These are phyloP conservation scores for Melanotaenia trifasciata DNA, from an alignment of 2,797 vertebrate species.

Conservation along the genomic window DNA sequence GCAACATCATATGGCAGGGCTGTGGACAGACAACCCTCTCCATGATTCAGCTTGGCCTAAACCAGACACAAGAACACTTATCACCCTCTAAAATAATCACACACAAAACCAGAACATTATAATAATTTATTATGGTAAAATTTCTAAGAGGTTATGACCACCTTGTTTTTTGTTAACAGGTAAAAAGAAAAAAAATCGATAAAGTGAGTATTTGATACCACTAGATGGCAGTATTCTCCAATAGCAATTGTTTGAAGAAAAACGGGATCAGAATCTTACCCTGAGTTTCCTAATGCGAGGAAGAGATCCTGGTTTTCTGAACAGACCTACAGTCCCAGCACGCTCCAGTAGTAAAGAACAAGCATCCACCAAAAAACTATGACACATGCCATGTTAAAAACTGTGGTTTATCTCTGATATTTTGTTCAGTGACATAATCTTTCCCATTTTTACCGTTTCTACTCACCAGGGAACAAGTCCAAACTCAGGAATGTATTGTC, in stretches of 20 bases:
- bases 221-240: background rate
- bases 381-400: background rate
- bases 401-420: accelerated
- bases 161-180: no score
- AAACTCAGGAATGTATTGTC: slow-evolving; percentile 84
- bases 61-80: slow-evolving; percentile 1
- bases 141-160: background rate
- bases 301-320: slow-evolving; percentile 41
- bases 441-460: background rate
- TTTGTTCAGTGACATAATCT: background rate
- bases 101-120: background rate
- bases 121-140: background rate
- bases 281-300: slow-evolving; percentile 31
- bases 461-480: slow-evolving; percentile 89
- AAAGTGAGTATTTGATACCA: background rate
- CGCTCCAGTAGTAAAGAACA: slow-evolving; percentile 33
- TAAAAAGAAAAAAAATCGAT: no score
- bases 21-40: slow-evolving; percentile 84
- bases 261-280: slow-evolving; percentile 3
- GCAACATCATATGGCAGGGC: slow-evolving; percentile 88
- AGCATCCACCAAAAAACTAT: slow-evolving; percentile 35
- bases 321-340: slow-evolving; percentile 30
- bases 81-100: background rate
- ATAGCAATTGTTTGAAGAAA: background rate
- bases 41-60: slow-evolving; percentile 80